A percentile compares a stretch with the other conserved stretches of the same genome.
Conservation (phyloP, 2,797 vertebrate genomes). For the Pseudocheirus occidentalis region DNA sequence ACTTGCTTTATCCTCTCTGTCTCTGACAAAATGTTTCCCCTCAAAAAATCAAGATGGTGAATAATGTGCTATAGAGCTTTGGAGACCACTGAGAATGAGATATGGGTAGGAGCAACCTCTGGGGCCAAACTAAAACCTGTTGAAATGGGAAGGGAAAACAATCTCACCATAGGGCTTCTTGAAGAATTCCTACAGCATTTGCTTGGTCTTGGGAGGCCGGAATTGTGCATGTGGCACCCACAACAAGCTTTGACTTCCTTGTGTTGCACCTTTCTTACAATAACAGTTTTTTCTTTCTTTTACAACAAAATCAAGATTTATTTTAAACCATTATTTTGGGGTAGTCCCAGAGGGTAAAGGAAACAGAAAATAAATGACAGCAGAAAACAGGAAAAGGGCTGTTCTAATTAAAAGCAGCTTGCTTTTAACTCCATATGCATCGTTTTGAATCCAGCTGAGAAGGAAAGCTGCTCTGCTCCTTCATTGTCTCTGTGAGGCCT, state of each 20-base stretch:
- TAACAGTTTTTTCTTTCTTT: conserved; percentile 17
- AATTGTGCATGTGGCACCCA: too few species aligned
- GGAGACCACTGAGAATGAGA: not conserved
- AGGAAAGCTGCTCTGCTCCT: conserved; percentile 7
- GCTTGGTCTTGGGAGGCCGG: not conserved
- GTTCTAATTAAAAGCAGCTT: conserved; percentile 54
- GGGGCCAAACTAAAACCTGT: not conserved
- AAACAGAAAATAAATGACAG: conserved; percentile 35
- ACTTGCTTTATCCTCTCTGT: not conserved
- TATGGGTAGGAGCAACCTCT: not conserved
- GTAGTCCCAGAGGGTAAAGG: conserved; percentile 55
- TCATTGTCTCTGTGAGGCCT: not conserved
- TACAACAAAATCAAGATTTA: not conserved
- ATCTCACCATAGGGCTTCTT: not conserved
- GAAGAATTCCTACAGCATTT: not conserved
- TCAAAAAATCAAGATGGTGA: not conserved
- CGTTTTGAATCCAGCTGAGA: not conserved
- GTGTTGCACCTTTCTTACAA: not conserved
- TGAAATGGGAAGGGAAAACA: not conserved
- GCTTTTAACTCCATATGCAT: not conserved
- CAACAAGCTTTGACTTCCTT: not conserved
- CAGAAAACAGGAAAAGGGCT: conserved; percentile 61
- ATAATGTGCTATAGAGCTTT: not conserved
- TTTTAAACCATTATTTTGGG: conserved; percentile 21
- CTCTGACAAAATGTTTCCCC: not conserved